Evolutionary conservation across 35 echinoderm and acorn worm species (phyloP).

Genomic region (Holothuria glaberrima): DNA sequence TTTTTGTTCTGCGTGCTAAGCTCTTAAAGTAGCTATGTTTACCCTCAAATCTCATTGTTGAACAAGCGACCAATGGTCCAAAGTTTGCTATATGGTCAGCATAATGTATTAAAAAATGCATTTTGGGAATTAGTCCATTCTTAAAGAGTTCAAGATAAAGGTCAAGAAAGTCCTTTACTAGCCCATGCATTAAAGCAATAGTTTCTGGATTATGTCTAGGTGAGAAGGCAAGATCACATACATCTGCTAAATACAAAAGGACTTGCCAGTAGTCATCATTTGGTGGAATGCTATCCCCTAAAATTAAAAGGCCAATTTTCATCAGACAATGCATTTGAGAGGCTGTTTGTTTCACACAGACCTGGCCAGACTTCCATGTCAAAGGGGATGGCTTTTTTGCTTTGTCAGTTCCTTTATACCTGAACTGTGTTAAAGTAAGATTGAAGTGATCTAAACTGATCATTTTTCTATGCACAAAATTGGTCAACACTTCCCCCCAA

Average conservation of each 20-base stretch:
- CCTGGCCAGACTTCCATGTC: not conserved
- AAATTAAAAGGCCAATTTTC: not conserved
- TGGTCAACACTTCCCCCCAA: conserved; percentile 1
- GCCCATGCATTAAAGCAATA: not conserved
- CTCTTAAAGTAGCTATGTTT: not conserved
- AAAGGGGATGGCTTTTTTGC: not conserved
- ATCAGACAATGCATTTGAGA: not conserved
- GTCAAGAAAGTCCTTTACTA: too few species aligned
- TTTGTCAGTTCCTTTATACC: conserved; percentile 8
- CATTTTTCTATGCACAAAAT: not conserved
- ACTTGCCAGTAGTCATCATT: conserved; percentile 8
- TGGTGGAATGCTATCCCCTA: not conserved
- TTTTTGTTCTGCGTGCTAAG: not conserved
- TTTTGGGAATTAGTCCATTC: too few species aligned
- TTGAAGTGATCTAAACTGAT: not conserved
- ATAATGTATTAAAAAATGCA: not conserved
- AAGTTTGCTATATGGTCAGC: not conserved
- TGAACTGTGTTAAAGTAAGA: not conserved
- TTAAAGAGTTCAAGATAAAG: too few species aligned
- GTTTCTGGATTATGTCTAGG: not conserved
- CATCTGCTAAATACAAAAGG: not conserved
- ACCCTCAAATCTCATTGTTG: conserved; percentile 4
- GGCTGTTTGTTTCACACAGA: not conserved
- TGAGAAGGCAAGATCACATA: conserved; percentile 8
- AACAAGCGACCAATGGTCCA: conserved; percentile 9